A percentile compares a stretch with the other conserved stretches of the same genome.
Evolutionary conservation across 1,140 invertebrate genomes (phyloP).

Genomic region (Medauroidea extradentata): DNA sequence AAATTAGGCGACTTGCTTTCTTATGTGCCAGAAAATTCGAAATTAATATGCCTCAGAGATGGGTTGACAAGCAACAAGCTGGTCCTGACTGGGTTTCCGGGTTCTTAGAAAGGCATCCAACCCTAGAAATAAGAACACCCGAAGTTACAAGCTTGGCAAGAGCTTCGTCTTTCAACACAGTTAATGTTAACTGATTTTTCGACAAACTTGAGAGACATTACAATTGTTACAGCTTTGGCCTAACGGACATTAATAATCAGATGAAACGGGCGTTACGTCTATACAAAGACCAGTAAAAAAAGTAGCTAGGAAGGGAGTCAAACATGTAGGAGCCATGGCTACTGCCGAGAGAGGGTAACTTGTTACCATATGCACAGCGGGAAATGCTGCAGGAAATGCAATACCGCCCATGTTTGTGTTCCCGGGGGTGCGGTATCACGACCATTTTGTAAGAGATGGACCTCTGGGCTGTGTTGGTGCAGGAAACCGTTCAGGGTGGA

Average conservation of each 20-base stretch:
- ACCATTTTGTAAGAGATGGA: too few species aligned
- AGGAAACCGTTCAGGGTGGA: too few species aligned
- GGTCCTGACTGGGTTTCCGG: slow-evolving; percentile 39
- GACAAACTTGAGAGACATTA: not conserved
- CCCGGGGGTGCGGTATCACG: too few species aligned
- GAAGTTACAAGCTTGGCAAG: not conserved
- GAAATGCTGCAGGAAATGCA: too few species aligned
- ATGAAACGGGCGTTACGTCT: slow-evolving; percentile 42
- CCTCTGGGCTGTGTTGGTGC: too few species aligned
- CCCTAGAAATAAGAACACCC: slow-evolving; percentile 37
- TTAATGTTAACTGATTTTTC: not conserved
- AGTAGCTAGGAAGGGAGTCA: slow-evolving; percentile 33
- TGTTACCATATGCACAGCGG: too few species aligned
- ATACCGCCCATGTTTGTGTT: too few species aligned
- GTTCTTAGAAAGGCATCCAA: slow-evolving; percentile 40
- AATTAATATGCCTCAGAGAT: slow-evolving; percentile 12
- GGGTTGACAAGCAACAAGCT: slow-evolving; percentile 23
- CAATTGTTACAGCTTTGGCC: not conserved
- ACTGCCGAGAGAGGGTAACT: too few species aligned
- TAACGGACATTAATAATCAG: slow-evolving; percentile 36
- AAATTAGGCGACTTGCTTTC: slow-evolving; percentile 20
- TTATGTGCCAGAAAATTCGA: slow-evolving; percentile 12
- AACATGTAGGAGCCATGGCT: slow-evolving; percentile 36
- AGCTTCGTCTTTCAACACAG: not conserved
- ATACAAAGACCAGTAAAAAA: slow-evolving; percentile 35